Conservation (phyloP, 1,140 invertebrate genomes). For the Berghia stephanieae region DNA sequence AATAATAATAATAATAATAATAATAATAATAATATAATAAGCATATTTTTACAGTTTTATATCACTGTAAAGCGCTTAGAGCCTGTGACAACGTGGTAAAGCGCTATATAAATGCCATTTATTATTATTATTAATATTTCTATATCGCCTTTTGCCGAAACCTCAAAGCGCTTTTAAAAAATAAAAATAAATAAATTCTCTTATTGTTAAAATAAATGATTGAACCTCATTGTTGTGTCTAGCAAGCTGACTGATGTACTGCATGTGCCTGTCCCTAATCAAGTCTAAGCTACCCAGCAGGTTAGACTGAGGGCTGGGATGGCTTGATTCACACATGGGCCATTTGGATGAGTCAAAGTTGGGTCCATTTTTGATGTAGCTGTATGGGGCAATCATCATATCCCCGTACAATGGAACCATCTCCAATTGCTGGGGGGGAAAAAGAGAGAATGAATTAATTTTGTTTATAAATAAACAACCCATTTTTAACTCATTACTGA, state of each 20-base stretch:
- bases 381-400: conserved; percentile 99
- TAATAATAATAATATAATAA: too few species aligned
- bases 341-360: conserved; percentile 93
- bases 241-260: conserved; percentile 96
- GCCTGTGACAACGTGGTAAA: too few species aligned
- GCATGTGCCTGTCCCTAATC: conserved; percentile 96
- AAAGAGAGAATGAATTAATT: background rate
- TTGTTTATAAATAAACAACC: background rate
- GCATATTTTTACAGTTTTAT: too few species aligned
- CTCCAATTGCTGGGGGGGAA: conserved; percentile 76
- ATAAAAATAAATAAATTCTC: too few species aligned
- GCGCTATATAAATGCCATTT: too few species aligned
- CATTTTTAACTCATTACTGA: too few species aligned
- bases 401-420: conserved; percentile 98
- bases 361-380: conserved; percentile 95
- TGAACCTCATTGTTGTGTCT: conserved; percentile 92
- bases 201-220: background rate
- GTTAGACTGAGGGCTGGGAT: conserved; percentile 88
- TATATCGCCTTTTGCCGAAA: too few species aligned
- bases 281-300: conserved; percentile 94
- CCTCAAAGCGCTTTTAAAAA: too few species aligned
- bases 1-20: too few species aligned
- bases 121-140: too few species aligned
- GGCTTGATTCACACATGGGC: conserved; percentile 77
- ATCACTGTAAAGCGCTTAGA: too few species aligned